Evolutionary conservation across 2,797 vertebrate species (phyloP).

Genomic region (Threskiornis aethiopicus): DNA sequence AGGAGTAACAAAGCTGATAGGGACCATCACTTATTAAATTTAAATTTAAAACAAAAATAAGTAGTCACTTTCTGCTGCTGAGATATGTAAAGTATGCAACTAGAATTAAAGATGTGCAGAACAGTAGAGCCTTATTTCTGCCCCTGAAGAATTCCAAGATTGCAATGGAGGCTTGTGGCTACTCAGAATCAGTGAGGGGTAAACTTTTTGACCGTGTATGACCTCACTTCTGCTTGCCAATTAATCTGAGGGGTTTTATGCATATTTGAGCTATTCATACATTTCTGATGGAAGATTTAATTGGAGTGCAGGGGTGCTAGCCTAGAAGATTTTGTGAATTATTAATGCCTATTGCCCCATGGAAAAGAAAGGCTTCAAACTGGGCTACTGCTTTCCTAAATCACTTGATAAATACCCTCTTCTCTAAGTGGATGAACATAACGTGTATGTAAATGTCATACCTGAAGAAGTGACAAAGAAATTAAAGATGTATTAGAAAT

Average conservation of each 20-base stretch:
- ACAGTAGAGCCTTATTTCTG: neutral
- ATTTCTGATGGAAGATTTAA: neutral
- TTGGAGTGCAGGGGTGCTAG: neutral
- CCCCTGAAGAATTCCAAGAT: neutral
- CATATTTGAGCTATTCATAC: neutral
- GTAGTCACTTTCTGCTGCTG: neutral
- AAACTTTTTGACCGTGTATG: neutral
- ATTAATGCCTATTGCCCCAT: neutral
- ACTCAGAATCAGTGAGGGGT: neutral
- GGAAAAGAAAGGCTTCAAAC: neutral
- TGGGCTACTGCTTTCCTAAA: neutral
- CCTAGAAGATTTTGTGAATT: neutral
- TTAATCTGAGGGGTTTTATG: neutral
- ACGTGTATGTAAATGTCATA: neutral
- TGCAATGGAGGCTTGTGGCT: neutral
- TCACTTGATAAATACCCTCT: neutral
- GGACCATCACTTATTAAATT: neutral
- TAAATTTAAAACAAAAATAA: constrained; percentile 32
- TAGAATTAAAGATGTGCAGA: neutral
- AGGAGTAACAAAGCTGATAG: constrained; percentile 21
- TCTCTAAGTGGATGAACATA: neutral
- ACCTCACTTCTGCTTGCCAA: neutral
- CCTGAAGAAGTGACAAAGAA: neutral
- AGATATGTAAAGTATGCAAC: neutral
- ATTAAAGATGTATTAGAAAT: neutral